phyloP scores from a whole-genome alignment of 2,888 invertebrate species.

The Idaea dimidiata region DNA sequence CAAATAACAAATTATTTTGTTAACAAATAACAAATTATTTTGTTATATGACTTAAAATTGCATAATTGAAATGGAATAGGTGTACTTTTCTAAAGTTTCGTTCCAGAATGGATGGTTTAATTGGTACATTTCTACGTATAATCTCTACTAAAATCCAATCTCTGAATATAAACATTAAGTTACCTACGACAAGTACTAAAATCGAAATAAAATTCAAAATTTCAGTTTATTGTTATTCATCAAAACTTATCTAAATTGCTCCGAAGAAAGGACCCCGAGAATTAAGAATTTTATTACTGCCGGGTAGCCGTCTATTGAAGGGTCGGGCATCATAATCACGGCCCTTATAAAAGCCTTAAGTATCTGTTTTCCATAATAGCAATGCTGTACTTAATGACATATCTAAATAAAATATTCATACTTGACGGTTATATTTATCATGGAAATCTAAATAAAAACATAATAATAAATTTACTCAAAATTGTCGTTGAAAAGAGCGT shows the following conservation, averaged over 20 bases:
- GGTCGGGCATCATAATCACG: conserved; percentile 1
- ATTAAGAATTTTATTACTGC: not conserved
- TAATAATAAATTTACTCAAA: too few species aligned
- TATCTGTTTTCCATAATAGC: not conserved
- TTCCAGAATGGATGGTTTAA: too few species aligned
- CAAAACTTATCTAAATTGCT: not conserved
- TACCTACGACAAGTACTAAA: not conserved
- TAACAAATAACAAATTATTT: too few species aligned
- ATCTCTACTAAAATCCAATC: too few species aligned
- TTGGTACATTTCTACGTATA: too few species aligned
- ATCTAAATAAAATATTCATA: not conserved
- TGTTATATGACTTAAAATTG: too few species aligned
- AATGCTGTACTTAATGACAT: not conserved
- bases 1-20: too few species aligned
- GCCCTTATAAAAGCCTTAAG: not conserved
- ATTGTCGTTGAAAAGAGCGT: too few species aligned
- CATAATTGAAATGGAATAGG: too few species aligned
- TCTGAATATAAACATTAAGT: too few species aligned
- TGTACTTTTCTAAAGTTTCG: too few species aligned
- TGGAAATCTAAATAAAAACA: not conserved
- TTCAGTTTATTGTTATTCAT: not conserved
- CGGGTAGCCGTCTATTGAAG: not conserved
- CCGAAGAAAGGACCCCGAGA: not conserved
- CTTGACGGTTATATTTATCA: not conserved
- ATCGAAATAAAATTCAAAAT: not conserved